These are phyloP conservation scores for Agonopterix heracliana DNA, from an alignment of 2,888 invertebrate species.

Conservation along the genomic window DNA sequence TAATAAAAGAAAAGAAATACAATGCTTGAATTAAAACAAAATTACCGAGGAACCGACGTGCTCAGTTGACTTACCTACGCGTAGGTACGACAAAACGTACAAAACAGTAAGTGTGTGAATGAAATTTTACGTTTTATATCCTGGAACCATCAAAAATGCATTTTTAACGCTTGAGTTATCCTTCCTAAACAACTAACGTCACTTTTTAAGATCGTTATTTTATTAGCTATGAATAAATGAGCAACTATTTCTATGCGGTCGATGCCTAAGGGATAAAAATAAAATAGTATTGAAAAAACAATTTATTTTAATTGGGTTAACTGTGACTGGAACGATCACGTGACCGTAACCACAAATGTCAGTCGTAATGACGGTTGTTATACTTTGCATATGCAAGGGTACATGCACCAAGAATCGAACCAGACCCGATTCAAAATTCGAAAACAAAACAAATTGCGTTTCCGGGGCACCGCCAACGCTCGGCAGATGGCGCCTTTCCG, in stretches of 20 bases:
- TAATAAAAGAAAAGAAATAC: slow-evolving; percentile 5
- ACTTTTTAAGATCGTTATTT: slow-evolving; percentile 17
- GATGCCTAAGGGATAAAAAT: not conserved
- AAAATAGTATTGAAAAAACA: slow-evolving; percentile 5
- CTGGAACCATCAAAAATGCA: slow-evolving; percentile 26
- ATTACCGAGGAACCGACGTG: slow-evolving; percentile 7
- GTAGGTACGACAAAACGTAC: not conserved
- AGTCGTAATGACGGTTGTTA: slow-evolving; percentile 21
- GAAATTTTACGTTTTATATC: slow-evolving; percentile 16
- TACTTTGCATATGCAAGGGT: slow-evolving; percentile 15
- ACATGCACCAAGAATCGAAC: slow-evolving; percentile 38
- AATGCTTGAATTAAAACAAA: slow-evolving; percentile 9
- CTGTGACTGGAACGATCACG: slow-evolving; percentile 31
- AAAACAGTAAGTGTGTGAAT: slow-evolving; percentile 4
- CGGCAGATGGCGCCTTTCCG: slow-evolving; percentile 74
- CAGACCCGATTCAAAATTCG: slow-evolving; percentile 37
- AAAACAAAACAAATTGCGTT: slow-evolving; percentile 66
- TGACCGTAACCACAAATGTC: slow-evolving; percentile 42
- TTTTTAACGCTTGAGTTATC: slow-evolving; percentile 25
- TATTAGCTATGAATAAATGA: slow-evolving; percentile 5
- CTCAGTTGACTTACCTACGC: not conserved
- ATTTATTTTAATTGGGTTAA: slow-evolving; percentile 14
- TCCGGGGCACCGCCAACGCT: slow-evolving; percentile 53
- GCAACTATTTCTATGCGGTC: not conserved
- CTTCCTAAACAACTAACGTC: slow-evolving; percentile 7